phyloP scores from a whole-genome alignment of 2,888 invertebrate genomes.

The Bembecia ichneumoniformis region DNA sequence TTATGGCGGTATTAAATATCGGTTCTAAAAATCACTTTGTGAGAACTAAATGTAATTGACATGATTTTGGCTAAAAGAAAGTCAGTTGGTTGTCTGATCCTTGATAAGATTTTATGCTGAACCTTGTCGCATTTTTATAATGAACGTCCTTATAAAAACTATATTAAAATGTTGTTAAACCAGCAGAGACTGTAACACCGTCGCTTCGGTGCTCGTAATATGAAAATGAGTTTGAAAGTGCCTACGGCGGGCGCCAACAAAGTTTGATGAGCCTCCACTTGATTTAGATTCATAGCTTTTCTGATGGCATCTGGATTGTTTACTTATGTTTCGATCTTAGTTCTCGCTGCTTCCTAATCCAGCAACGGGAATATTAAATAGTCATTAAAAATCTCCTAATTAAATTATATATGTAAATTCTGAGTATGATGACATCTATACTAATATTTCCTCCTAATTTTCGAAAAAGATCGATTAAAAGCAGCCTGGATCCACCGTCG shows the following conservation, averaged over 20 bases:
- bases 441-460: too few relatives aligned
- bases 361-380: neutral
- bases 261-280: constrained; percentile 57
- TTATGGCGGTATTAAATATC: too few relatives aligned
- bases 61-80: too few relatives aligned
- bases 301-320: constrained; percentile 40
- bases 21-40: too few relatives aligned
- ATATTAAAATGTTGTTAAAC: constrained; percentile 21
- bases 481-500: too few relatives aligned
- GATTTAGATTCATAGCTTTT: constrained; percentile 64
- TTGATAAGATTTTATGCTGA: too few relatives aligned
- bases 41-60: too few relatives aligned
- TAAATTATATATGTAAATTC: too few relatives aligned
- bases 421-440: too few relatives aligned
- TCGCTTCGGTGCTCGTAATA: constrained; percentile 27
- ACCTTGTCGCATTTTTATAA: neutral
- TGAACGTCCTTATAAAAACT: neutral
- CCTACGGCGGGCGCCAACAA: constrained; percentile 34
- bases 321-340: constrained; percentile 36
- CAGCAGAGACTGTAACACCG: constrained; percentile 19
- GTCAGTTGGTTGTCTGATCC: too few relatives aligned
- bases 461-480: too few relatives aligned
- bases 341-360: constrained; percentile 17
- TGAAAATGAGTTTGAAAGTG: constrained; percentile 57
- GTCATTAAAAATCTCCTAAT: too few relatives aligned